Evolutionary conservation across 2,113 vertebrate species (phyloP).

Genomic region (Archilochus colubris): DNA sequence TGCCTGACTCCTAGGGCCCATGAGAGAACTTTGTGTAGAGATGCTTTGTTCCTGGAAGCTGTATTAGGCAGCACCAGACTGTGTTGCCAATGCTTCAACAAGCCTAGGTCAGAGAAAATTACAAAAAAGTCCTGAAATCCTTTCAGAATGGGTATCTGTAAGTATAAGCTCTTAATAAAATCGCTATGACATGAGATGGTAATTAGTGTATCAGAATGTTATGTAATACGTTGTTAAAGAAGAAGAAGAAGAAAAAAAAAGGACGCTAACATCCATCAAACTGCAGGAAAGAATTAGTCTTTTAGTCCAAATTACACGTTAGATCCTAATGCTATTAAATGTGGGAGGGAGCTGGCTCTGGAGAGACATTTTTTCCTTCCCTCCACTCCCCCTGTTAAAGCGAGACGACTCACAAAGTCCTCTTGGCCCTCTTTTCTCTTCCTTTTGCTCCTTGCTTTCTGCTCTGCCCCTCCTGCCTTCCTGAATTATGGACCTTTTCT

Average conservation of each 20-base stretch:
- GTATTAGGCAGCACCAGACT: background rate
- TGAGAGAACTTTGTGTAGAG: background rate
- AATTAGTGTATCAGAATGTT: conserved; percentile 61
- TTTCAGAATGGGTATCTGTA: conserved; percentile 26
- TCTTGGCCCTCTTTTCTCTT: background rate
- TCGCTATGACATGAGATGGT: conserved; percentile 36
- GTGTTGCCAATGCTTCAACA: background rate
- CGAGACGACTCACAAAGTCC: background rate
- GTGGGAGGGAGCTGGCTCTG: background rate
- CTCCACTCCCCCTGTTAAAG: background rate
- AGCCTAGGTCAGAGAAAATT: conserved; percentile 3
- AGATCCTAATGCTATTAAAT: conserved; percentile 8
- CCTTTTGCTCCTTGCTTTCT: background rate
- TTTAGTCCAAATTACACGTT: conserved; percentile 26
- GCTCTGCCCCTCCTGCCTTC: background rate
- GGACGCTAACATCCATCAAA: background rate
- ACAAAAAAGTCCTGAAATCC: background rate
- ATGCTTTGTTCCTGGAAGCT: conserved; percentile 18
- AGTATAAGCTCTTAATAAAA: conserved; percentile 54
- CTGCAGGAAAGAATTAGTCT: conserved; percentile 21
- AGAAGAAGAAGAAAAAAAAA: background rate
- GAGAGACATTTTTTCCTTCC: background rate
- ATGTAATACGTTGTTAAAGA: conserved; percentile 52
- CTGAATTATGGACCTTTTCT: background rate
- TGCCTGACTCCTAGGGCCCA: background rate